These are phyloP conservation scores for Carassius auratus DNA, from an alignment of 2,113 vertebrate species.

Conservation along the genomic window DNA sequence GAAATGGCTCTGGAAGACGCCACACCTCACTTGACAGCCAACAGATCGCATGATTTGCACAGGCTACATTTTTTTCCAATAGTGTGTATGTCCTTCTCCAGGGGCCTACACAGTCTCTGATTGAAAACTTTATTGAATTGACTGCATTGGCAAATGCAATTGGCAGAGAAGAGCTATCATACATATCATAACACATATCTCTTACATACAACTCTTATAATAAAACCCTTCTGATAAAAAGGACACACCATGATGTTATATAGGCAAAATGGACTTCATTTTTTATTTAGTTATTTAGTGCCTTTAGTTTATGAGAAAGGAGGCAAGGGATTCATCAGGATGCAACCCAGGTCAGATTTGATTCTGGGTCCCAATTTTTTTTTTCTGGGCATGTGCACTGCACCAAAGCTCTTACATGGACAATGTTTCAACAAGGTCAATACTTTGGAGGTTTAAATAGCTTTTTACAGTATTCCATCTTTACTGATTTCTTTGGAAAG, in stretches of 20 bases:
- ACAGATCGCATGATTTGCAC: not conserved
- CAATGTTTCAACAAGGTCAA: not conserved
- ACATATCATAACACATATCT: not conserved
- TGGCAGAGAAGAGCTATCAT: slow-evolving; percentile 4
- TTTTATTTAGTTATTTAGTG: not conserved
- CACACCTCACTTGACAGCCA: not conserved
- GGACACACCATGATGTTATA: not conserved
- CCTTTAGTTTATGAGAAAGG: not conserved
- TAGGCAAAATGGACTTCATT: not conserved
- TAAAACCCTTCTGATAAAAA: not conserved
- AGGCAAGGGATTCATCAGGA: not conserved
- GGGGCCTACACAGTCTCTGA: not conserved
- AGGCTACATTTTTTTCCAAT: not conserved
- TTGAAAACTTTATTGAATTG: slow-evolving; percentile 6
- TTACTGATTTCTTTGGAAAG: not conserved
- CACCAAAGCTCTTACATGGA: not conserved
- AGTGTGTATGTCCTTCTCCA: not conserved
- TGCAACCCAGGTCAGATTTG: not conserved
- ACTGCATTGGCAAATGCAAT: slow-evolving; percentile 54
- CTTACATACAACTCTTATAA: not conserved
- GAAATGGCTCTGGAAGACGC: no score
- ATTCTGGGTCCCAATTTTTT: not conserved
- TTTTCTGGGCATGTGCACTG: not conserved
- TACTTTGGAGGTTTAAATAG: not conserved
- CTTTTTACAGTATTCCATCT: not conserved